A percentile compares a stretch with the other conserved stretches of the same genome.
Conservation (phyloP, 2,888 invertebrate genomes). For the Plagiodera versicolora region DNA sequence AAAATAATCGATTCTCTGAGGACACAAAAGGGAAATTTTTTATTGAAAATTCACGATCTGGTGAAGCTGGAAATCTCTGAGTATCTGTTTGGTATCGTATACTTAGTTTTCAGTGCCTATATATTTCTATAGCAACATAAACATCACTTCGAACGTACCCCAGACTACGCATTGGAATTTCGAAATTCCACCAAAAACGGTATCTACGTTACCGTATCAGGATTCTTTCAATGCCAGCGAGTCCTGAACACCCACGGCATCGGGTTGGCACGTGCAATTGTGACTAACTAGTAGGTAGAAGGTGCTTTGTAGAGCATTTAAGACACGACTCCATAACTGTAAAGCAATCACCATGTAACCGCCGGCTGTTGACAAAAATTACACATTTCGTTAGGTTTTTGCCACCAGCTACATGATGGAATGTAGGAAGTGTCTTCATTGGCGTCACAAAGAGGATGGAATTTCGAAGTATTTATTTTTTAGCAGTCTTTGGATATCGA, state of each 20-base stretch:
- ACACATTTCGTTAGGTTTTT: slow-evolving; percentile 41
- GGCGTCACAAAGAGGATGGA: not conserved
- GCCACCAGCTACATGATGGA: slow-evolving; percentile 45
- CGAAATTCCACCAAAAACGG: not conserved
- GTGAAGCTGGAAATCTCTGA: no score
- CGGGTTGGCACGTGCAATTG: slow-evolving; percentile 30
- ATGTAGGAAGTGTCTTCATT: slow-evolving; percentile 43
- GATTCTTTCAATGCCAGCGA: slow-evolving; percentile 28
- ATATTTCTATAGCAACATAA: no score
- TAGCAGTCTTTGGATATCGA: no score
- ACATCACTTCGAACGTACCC: no score
- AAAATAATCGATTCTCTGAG: no score
- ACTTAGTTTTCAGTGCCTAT: no score
- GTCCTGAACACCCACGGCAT: slow-evolving; percentile 27
- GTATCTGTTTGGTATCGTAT: no score
- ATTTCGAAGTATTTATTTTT: no score
- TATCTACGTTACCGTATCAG: not conserved
- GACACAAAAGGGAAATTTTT: no score
- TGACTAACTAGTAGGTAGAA: slow-evolving; percentile 29
- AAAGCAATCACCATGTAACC: slow-evolving; percentile 35
- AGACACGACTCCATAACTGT: slow-evolving; percentile 42
- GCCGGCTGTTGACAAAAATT: slow-evolving; percentile 45
- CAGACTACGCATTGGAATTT: no score
- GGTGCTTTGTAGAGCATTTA: slow-evolving; percentile 40
- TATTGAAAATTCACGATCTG: no score